Evolutionary conservation across 1,140 invertebrate species (phyloP), one percentile per base, ranked within the genome.

Genomic region (Reticulitermes speratus): DNA sequence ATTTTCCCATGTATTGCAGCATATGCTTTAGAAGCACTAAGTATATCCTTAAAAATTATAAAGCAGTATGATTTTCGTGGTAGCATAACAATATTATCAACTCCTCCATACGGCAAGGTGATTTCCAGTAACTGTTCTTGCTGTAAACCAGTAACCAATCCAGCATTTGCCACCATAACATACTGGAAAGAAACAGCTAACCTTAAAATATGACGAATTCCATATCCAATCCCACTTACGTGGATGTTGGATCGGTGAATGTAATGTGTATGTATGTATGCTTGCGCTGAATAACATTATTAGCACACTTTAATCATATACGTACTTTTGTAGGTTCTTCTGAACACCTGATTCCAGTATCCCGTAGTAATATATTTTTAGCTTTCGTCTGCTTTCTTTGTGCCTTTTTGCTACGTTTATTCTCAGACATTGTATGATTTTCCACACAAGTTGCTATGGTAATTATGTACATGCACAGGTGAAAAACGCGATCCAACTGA

Each of bases 61-160:
- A 97, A 96, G 84, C 94, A 94, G 89, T 95, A 97, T 0, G 96
- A 96, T 91, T 97, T 96, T 84, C 92, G 92, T 25, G 93, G 92
- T 85, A 95, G 88, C 94, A 97, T 95, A 32, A 93, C 88, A 65
- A 97, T 91, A 84, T 92, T 92, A 88, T 91, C 91, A 59, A 94
- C 89, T 82, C 83, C 44, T 81, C 93, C 94, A 92, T 91, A 92
- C 89, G 89, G 87, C 87, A 87, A 86, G 89, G 93, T 93, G 87
- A 93, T 87, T 55, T 92, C 88, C 14, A 94, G 89, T 2, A 97
- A 88, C 45, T 91, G 90, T 89, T 95, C 94, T 89, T 94, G 92
- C 21, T 93, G 91, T 38, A 96, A 91, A 84, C 95, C 95, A 90
- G 94, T 96, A 19, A 93, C 94, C 48, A 97, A 91, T 38, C 96